phyloP scores from a whole-genome alignment of 2,888 invertebrate genomes.

The Hirtodrosophila duncani region DNA sequence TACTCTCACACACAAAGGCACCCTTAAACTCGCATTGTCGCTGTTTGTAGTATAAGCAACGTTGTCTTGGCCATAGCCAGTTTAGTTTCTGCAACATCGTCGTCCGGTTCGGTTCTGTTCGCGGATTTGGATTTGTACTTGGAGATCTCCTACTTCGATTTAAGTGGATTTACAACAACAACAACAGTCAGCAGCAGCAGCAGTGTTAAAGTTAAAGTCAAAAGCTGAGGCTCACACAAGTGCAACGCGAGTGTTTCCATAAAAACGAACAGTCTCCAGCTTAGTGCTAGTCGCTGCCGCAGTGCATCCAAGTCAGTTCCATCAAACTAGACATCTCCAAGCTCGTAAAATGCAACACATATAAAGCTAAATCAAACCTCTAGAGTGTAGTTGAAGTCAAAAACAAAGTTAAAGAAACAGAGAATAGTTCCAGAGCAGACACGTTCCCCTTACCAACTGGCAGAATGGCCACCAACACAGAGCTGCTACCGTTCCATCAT shows the following conservation, averaged over 20 bases:
- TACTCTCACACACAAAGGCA: too few relatives aligned
- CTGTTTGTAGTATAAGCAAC: constrained; percentile 37
- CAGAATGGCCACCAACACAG: constrained; percentile 76
- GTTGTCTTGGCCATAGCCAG: constrained; percentile 18
- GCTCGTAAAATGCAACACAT: constrained; percentile 44
- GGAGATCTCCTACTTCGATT: constrained; percentile 5
- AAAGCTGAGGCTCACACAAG: constrained; percentile 9
- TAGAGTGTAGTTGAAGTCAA: not conserved
- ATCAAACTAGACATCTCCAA: constrained; percentile 2
- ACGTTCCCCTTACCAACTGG: not conserved
- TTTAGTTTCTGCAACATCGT: constrained; percentile 74
- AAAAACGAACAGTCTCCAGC: not conserved
- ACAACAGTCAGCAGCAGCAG: too few relatives aligned
- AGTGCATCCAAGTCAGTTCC: not conserved
- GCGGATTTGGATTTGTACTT: too few relatives aligned
- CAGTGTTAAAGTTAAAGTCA: not conserved
- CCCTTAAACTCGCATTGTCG: too few relatives aligned
- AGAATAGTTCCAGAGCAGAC: too few relatives aligned
- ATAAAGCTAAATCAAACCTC: constrained; percentile 11
- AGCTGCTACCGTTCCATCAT: constrained; percentile 77
- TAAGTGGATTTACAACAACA: too few relatives aligned
- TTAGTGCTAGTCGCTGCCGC: constrained; percentile 5
- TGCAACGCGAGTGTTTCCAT: constrained; percentile 31
- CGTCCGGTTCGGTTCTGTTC: constrained; percentile 56
- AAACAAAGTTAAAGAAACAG: not conserved